These are phyloP conservation scores for Chaetophractus vellerosus DNA, from an alignment of 2,797 vertebrate genomes.

Conservation along the genomic window DNA sequence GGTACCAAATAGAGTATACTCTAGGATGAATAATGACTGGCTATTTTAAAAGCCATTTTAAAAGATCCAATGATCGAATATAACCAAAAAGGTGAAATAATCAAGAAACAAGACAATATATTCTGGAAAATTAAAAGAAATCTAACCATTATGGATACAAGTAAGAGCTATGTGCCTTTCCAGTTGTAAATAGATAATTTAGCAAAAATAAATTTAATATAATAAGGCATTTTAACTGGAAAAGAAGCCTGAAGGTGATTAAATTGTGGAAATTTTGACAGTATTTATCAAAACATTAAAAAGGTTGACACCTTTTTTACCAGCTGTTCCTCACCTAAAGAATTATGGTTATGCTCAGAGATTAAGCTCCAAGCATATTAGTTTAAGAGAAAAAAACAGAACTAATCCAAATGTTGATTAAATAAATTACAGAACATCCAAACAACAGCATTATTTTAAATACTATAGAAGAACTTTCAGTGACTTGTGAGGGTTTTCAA, in stretches of 20 bases:
- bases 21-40: not conserved
- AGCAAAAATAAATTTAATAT: conserved; percentile 40
- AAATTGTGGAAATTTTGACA: conserved; percentile 6
- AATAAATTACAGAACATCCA: conserved; percentile 16
- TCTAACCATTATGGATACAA: not conserved
- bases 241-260: conserved; percentile 37
- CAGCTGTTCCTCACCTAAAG: conserved; percentile 9
- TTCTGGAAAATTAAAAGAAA: conserved; percentile 28
- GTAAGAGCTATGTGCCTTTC: not conserved
- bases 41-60: not conserved
- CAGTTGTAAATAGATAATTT: conserved; percentile 32
- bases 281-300: conserved; percentile 61
- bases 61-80: not conserved
- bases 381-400: not conserved
- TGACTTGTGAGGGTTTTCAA: not conserved
- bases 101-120: conserved; percentile 23
- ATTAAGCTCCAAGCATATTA: not conserved
- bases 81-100: conserved; percentile 31
- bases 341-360: not conserved
- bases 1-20: not conserved
- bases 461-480: not conserved
- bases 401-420: conserved; percentile 15
- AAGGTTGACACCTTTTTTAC: not conserved
- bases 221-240: not conserved
- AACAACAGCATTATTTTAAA: conserved; percentile 25